Evolutionary conservation across 1,140 invertebrate species (phyloP), one percentile per base, ranked within the genome.

Genomic region (Megathymus violae): DNA sequence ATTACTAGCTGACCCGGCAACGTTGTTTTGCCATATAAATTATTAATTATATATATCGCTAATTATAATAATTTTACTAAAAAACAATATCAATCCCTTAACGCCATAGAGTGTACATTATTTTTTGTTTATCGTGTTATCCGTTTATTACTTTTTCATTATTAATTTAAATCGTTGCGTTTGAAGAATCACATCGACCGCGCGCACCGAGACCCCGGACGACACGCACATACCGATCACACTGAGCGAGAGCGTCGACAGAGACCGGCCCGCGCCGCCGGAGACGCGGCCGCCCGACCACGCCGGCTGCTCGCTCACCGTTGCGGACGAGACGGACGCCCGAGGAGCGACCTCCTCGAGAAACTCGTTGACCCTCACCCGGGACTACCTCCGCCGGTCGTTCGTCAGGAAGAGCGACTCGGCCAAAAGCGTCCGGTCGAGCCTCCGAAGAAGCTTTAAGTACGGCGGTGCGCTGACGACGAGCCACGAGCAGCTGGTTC

Each of bases 371-470:
- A 81, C 78, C 0, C 51, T 87, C 47, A 89, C 85, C 0, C 56
- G 88, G 3, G 80, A 90, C 47, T 77, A 78, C 59, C 62, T 88
- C 0, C 62, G 88, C 7, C 56, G 89, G 1, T 88, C 89, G 0
- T 90, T 89, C 58, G 77, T 91, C 0, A 60, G 88, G 5, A 89
- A 89, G 41, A 88, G 80, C 47, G 88, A 89, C 15, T 83, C 88
- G 0, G 82, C 78, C 0, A 89, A 89, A 41, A 88, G 76, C 15
- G 81, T 90, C n/a, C 69, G 89, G 0, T 86, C 84, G 1, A 89
- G 88, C 64, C 65, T 90, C 4, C 76, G 88, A 3, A 69, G 88
- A 0, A 91, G 82, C 51, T 85, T 87, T 43, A 88, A 85, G 27
- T 88, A 89, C 36, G 86, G 87, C 9, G 80, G 74, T 6, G 66